Evolutionary conservation across 2,797 vertebrate species (phyloP).

Genomic region (Enteromius mattozi): DNA sequence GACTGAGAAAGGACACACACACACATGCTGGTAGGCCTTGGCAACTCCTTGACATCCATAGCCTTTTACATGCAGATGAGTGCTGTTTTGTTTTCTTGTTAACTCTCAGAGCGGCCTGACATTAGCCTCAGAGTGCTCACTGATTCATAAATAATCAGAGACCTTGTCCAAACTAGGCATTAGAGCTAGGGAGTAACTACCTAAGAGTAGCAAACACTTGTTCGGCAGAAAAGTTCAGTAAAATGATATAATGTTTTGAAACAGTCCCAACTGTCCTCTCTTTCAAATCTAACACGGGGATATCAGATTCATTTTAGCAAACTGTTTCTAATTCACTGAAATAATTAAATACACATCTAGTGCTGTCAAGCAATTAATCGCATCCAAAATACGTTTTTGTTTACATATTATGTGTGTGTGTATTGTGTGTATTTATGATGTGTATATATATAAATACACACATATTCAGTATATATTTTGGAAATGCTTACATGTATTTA

Average conservation of each 20-base stretch:
- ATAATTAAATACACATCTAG: background rate
- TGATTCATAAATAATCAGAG: constrained; percentile 9
- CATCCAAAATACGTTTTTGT: background rate
- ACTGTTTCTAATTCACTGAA: background rate
- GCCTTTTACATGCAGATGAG: constrained; percentile 70
- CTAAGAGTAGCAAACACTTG: constrained; percentile 1
- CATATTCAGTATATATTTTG: too few relatives aligned
- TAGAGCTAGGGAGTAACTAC: background rate
- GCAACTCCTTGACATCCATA: constrained; percentile 63
- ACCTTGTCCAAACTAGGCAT: background rate
- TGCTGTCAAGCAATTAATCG: background rate
- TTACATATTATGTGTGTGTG: background rate
- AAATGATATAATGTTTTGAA: background rate
- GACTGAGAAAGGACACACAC: constrained; percentile 44
- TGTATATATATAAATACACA: too few relatives aligned
- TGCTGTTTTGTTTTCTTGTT: constrained; percentile 50
- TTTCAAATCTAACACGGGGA: background rate
- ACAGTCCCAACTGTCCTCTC: background rate
- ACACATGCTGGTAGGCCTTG: constrained; percentile 53
- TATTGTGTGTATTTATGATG: background rate
- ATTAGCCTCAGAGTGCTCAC: constrained; percentile 5
- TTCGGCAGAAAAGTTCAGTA: background rate
- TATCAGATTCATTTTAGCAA: background rate
- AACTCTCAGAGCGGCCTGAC: constrained; percentile 34
- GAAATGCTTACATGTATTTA: too few relatives aligned